Evolutionary conservation across 2,888 invertebrate species (phyloP).

Genomic region (Rhodophaea formosa): DNA sequence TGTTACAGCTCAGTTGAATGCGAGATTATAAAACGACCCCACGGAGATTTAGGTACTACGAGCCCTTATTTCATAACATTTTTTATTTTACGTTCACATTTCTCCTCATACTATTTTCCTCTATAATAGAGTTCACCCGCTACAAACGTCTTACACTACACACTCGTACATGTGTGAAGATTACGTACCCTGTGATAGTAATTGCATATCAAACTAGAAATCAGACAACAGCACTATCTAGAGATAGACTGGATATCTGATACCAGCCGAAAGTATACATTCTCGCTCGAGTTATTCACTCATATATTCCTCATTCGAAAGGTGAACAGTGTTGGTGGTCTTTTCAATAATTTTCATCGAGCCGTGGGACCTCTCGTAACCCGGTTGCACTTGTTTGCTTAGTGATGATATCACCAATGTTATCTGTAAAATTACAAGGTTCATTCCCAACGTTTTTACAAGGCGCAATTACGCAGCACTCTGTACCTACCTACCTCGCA

Average conservation of each 20-base stretch:
- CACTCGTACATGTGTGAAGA: neutral
- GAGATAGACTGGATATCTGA: slow-evolving; percentile 9
- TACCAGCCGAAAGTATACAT: slow-evolving; percentile 7
- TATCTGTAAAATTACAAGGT: slow-evolving; percentile 4
- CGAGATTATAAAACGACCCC: no score
- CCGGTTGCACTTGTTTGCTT: slow-evolving; percentile 6
- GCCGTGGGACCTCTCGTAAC: neutral
- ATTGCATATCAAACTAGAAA: slow-evolving; percentile 12
- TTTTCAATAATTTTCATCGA: neutral
- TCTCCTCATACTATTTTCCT: no score
- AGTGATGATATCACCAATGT: slow-evolving; percentile 3
- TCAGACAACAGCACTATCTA: slow-evolving; percentile 9
- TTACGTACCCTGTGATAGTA: neutral
- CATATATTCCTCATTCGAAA: neutral
- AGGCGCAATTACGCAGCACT: slow-evolving; percentile 5
- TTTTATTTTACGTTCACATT: no score
- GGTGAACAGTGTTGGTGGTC: neutral
- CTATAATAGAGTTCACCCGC: no score
- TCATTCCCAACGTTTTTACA: slow-evolving; percentile 9
- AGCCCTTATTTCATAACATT: no score
- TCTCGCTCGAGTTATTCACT: neutral
- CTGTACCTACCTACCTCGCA: slow-evolving; percentile 9
- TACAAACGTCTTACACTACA: neutral
- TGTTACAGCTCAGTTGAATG: no score
- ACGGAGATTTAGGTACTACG: no score